These are phyloP conservation scores for Lepidocyrtoides sp. DNA, from an alignment of 2,888 invertebrate species.

Conservation along the genomic window DNA sequence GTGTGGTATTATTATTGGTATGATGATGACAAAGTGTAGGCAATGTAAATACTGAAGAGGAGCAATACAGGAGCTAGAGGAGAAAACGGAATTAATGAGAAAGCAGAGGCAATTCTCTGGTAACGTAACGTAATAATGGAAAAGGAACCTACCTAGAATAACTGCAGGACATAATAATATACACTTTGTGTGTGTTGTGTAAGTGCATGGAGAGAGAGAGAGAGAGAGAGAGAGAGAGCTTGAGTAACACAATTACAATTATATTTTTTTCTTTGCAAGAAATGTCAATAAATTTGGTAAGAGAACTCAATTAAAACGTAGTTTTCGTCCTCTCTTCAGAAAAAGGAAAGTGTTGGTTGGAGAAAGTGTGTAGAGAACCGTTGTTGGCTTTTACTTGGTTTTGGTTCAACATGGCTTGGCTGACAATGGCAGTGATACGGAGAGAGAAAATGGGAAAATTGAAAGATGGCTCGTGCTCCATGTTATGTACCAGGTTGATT, in stretches of 20 bases:
- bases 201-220: too few relatives aligned
- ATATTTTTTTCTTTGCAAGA: neutral
- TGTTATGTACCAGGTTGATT: neutral
- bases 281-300: conserved; percentile 1
- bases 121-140: too few relatives aligned
- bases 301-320: conserved; percentile 6
- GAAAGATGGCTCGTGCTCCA: neutral
- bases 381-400: too few relatives aligned
- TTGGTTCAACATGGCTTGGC: too few relatives aligned
- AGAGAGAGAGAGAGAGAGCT: too few relatives aligned
- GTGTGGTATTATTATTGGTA: neutral
- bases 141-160: too few relatives aligned
- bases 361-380: too few relatives aligned
- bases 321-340: neutral
- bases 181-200: too few relatives aligned
- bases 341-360: neutral
- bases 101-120: too few relatives aligned
- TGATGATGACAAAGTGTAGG: neutral
- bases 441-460: neutral
- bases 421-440: neutral
- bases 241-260: neutral
- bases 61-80: too few relatives aligned
- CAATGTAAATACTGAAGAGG: neutral
- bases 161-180: too few relatives aligned
- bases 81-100: conserved; percentile 12